Evolutionary conservation across 2,797 vertebrate genomes (phyloP), one percentile per base, ranked within the genome.

Genomic region (Denticeps clupeoides): DNA sequence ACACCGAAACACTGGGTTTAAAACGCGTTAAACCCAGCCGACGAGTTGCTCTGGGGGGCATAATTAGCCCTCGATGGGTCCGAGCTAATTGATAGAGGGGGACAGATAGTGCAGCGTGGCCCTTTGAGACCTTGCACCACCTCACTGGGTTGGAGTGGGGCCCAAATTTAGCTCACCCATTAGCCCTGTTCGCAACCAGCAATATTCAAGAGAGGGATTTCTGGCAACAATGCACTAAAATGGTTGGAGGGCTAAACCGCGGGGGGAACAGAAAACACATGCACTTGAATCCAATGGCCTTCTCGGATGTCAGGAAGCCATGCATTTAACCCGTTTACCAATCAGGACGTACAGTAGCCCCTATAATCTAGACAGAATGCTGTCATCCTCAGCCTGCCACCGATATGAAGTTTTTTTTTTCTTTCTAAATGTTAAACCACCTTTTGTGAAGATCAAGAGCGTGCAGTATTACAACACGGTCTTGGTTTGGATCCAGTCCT

Each of bases 331-430:
- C 35, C n/a, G n/a, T 12, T 54, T 44, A 22, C 23, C 46, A 53
- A 49, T 46, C 40, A 53, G 40, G 16, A 19, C 19, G 41, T 23
- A 45, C 27, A 41, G 45, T 38, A 24, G 47, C 42, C 57, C 45
- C 53, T 51, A 37, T 59, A 55, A 59, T 35, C 31, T 31, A 29
- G 35, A 35, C 50, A 8, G 19, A 8, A n/a, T n/a, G n/a, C n/a
- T n/a, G n/a, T n/a, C n/a, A n/a, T n/a, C n/a, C n/a, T n/a, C n/a
- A n/a, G n/a, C n/a, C n/a, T n/a, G n/a, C n/a, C n/a, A n/a, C n/a
- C n/a, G n/a, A n/a, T n/a, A n/a, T n/a, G n/a, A n/a, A n/a, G n/a
- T n/a, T n/a, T n/a, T n/a, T n/a, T n/a, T n/a, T n/a, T n/a, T n/a
- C n/a, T n/a, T n/a, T n/a, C n/a, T n/a, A n/a, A n/a, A n/a, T n/a